These are phyloP conservation scores for Psittacula derbiana DNA, from an alignment of 2,797 vertebrate species.

Conservation along the genomic window DNA sequence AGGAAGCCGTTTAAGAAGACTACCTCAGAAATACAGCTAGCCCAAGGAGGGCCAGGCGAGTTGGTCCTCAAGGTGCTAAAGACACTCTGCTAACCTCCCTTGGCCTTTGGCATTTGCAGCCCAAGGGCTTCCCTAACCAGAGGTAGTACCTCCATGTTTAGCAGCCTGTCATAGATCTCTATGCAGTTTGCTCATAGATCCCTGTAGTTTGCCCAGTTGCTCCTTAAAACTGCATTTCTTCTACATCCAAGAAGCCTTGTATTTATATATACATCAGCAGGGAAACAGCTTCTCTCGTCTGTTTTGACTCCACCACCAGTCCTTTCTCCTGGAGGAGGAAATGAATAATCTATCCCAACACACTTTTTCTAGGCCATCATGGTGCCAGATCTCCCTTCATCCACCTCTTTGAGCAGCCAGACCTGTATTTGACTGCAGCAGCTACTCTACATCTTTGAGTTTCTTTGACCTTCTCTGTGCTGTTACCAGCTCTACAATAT, in stretches of 20 bases:
- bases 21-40: not conserved
- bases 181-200: not conserved
- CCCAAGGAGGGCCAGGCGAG: accelerated
- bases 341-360: not conserved
- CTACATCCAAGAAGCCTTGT: accelerated
- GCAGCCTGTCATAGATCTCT: not conserved
- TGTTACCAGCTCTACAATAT: not conserved
- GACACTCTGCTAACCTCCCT: not conserved
- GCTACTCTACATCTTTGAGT: not conserved
- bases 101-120: not conserved
- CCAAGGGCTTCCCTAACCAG: not conserved
- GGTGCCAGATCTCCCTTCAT: not conserved
- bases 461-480: not conserved
- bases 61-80: not conserved
- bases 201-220: not conserved
- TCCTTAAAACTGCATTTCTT: not conserved
- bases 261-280: not conserved
- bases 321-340: not conserved
- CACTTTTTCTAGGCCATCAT: not conserved
- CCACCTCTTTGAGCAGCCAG: not conserved
- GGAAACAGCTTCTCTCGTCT: not conserved
- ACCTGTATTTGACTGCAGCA: not conserved
- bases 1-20: not conserved
- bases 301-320: not conserved
- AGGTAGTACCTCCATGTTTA: accelerated